Conservation (phyloP, 1,140 invertebrate genomes). For the Myzus persicae region DNA sequence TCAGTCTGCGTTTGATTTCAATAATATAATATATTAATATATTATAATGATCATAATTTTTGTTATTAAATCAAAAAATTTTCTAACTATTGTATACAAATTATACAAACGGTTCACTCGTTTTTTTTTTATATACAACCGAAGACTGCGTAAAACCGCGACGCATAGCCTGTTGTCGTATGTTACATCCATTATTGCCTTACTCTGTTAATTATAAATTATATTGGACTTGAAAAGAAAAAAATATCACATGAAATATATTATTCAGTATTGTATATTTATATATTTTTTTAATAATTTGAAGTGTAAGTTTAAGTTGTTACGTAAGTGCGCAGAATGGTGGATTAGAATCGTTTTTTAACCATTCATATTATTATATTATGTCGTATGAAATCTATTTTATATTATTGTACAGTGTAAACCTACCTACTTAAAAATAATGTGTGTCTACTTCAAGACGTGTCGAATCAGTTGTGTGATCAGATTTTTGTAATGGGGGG, state of each 20-base stretch:
- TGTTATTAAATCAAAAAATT: neutral
- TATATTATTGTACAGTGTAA: neutral
- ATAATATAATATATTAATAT: neutral
- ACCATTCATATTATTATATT: neutral
- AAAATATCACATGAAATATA: neutral
- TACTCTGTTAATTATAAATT: neutral
- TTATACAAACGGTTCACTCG: neutral
- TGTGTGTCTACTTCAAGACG: neutral
- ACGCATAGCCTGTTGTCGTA: neutral
- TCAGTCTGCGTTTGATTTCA: neutral
- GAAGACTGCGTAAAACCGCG: neutral
- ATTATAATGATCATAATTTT: too few species aligned
- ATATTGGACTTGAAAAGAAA: neutral
- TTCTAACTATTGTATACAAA: neutral
- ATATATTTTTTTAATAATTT: neutral
- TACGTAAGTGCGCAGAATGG: neutral
- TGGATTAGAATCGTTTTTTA: neutral
- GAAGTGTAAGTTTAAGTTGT: neutral
- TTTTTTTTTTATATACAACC: neutral
- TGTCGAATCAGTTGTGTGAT: neutral
- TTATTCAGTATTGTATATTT: slow-evolving; percentile 17
- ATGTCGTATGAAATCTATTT: neutral
- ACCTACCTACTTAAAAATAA: neutral
- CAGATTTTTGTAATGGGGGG: too few species aligned
- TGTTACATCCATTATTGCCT: neutral